A percentile compares a stretch with the other conserved stretches of the same genome.
Conservation (phyloP, 2,797 vertebrate genomes). For the Rhabdomys pumilio region DNA sequence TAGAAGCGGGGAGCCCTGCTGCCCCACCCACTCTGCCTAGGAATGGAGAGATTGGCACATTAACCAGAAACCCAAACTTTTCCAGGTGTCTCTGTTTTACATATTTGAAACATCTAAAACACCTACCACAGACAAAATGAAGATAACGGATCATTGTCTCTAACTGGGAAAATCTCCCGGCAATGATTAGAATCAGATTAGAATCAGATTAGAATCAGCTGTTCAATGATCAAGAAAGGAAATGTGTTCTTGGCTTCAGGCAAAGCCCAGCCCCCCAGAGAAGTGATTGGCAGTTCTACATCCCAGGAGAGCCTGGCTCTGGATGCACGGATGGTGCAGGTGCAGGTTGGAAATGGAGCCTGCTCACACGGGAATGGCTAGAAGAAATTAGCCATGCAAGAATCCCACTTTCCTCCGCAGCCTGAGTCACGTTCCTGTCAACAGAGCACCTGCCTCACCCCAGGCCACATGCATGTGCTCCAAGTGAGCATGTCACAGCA, state of each 20-base stretch:
- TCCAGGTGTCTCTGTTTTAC: neutral
- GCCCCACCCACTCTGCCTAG: neutral
- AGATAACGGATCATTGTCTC: neutral
- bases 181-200: neutral
- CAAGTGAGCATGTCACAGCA: slow-evolving; percentile 18
- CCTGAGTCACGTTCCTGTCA: slow-evolving; percentile 58
- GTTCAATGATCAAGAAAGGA: neutral
- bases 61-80: neutral
- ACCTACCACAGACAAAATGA: neutral
- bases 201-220: neutral
- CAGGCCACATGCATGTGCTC: slow-evolving; percentile 17
- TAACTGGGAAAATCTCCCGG: neutral
- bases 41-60: neutral
- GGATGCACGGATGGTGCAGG: neutral
- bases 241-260: slow-evolving; percentile 18
- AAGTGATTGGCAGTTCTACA: neutral
- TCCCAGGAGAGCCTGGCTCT: neutral
- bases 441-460: slow-evolving; percentile 64
- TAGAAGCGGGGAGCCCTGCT: neutral
- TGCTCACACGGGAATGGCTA: slow-evolving; percentile 26
- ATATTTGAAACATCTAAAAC: neutral
- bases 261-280: neutral
- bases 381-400: slow-evolving; percentile 37
- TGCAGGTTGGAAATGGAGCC: neutral
- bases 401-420: neutral